These are phyloP conservation scores for Drosophila bifasciata DNA, from an alignment of 1,140 invertebrate species.

Conservation along the genomic window DNA sequence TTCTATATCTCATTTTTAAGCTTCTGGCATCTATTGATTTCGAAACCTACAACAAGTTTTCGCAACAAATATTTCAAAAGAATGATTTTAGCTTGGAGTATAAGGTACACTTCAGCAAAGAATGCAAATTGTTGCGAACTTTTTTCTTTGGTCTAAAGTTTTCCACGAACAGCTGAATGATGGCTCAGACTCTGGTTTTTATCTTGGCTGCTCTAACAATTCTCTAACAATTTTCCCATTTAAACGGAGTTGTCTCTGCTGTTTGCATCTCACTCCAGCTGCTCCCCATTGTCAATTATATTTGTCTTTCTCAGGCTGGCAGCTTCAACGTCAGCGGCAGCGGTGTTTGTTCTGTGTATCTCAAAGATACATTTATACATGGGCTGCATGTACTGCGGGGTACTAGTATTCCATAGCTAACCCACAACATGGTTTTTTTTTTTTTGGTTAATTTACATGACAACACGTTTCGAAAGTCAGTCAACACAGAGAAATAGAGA, in stretches of 20 bases:
- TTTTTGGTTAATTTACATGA: constrained; percentile 78
- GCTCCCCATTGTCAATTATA: constrained; percentile 44
- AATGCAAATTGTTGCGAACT: neutral
- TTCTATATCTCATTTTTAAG: too few species aligned
- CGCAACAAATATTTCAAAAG: too few species aligned
- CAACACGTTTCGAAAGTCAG: constrained; percentile 81
- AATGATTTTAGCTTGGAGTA: neutral
- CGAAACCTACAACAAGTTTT: neutral
- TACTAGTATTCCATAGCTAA: constrained; percentile 43
- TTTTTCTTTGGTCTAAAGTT: constrained; percentile 6
- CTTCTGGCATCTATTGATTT: too few species aligned
- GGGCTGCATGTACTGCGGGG: constrained; percentile 30
- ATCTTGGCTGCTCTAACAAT: constrained; percentile 1
- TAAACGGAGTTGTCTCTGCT: constrained; percentile 38
- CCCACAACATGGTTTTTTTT: constrained; percentile 52
- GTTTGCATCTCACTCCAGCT: constrained; percentile 42
- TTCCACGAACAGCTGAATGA: constrained; percentile 41
- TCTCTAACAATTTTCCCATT: constrained; percentile 47
- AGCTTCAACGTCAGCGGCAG: constrained; percentile 4
- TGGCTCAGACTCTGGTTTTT: constrained; percentile 6
- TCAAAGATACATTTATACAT: constrained; percentile 39
- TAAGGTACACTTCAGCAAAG: neutral
- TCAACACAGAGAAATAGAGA: constrained; percentile 41
- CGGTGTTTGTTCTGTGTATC: constrained; percentile 57
- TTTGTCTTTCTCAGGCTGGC: constrained; percentile 72